These are phyloP conservation scores for Orcinus orca DNA, from an alignment of 2,113 vertebrate genomes.

Conservation along the genomic window DNA sequence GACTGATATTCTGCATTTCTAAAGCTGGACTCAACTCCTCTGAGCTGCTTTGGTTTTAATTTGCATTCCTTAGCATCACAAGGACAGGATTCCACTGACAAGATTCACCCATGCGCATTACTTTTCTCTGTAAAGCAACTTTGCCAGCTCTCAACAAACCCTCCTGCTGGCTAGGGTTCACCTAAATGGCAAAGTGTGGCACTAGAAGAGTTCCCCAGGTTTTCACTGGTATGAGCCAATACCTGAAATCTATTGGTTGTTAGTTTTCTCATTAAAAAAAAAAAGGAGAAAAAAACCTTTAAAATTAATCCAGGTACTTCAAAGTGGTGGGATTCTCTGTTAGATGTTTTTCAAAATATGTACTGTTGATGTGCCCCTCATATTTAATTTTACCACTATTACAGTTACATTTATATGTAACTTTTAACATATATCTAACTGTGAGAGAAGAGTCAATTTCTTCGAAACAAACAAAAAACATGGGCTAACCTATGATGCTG, in stretches of 20 bases:
- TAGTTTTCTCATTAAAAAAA: background rate
- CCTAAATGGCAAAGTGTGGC: background rate
- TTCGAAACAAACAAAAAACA: background rate
- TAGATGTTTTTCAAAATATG: background rate
- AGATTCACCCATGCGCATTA: background rate
- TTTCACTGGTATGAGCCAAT: background rate
- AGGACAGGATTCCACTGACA: background rate
- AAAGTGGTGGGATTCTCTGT: background rate
- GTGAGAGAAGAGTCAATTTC: background rate
- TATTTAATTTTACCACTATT: background rate
- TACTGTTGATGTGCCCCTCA: background rate
- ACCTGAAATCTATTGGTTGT: background rate
- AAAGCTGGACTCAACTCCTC: background rate
- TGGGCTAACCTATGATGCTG: background rate
- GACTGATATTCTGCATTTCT: background rate
- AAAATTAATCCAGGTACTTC: background rate
- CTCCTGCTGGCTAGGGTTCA: background rate
- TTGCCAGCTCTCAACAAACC: background rate
- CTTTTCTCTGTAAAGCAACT: background rate
- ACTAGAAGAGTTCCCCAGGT: background rate
- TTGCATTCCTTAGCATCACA: background rate
- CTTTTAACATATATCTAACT: background rate
- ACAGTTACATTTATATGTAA: background rate
- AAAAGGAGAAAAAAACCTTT: rapidly evolving
- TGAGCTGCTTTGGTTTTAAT: background rate